phyloP scores from a whole-genome alignment of 53 echinoderm and acorn worm genomes.

The Stichopus horrens region DNA sequence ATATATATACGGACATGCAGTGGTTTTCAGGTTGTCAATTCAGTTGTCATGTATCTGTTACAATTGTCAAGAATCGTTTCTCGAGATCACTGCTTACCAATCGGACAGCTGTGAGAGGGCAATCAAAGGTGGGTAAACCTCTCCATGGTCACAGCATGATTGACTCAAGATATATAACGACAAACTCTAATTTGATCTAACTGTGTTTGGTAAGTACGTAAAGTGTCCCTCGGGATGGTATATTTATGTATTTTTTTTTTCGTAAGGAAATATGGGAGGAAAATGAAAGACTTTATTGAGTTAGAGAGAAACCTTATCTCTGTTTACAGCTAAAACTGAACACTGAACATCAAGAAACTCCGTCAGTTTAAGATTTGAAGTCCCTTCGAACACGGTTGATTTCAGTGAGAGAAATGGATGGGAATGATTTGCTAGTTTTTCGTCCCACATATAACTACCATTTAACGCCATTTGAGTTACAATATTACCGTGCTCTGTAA shows the following conservation, averaged over 20 bases:
- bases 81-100: not conserved
- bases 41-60: not conserved
- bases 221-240: not conserved
- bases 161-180: not conserved
- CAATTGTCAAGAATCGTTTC: not conserved
- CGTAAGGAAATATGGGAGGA: no score
- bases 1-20: not conserved
- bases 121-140: not conserved
- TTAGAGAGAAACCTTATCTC: no score
- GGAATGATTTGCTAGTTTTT: no score
- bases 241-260: not conserved
- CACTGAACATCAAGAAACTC: no score
- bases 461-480: no score
- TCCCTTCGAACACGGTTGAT: no score
- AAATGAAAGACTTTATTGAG: no score
- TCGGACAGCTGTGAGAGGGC: conserved; percentile 1
- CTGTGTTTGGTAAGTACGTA: not conserved
- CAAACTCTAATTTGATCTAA: not conserved
- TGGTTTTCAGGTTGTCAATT: not conserved
- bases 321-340: no score
- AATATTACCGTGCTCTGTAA: no score
- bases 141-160: not conserved
- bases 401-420: no score
- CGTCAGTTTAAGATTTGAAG: no score
- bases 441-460: no score